phyloP scores from a whole-genome alignment of 2,797 vertebrate species.

The Avahi laniger region DNA sequence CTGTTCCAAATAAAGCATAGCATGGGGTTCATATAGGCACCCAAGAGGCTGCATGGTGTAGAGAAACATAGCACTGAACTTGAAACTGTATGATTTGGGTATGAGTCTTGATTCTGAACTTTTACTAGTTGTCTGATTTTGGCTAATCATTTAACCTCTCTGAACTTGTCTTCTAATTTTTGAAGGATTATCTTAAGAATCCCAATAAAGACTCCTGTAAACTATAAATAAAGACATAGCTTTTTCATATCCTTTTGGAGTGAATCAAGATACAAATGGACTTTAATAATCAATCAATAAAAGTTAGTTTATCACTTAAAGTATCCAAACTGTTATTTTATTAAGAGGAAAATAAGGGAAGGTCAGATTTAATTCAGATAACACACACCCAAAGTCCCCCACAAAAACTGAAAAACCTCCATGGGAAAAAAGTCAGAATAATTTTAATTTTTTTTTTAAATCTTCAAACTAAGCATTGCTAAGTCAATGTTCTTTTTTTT shows the following conservation, averaged over 20 bases:
- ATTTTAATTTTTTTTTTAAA: background rate
- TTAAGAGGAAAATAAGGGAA: constrained; percentile 5
- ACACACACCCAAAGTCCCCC: background rate
- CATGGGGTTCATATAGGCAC: background rate
- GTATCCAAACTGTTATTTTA: background rate
- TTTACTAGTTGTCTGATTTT: background rate
- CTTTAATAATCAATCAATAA: constrained; percentile 29
- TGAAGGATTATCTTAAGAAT: background rate
- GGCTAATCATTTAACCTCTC: background rate
- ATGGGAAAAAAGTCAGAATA: background rate
- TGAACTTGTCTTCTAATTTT: background rate
- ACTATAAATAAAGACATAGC: background rate
- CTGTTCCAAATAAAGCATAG: background rate
- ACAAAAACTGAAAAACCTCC: constrained; percentile 21
- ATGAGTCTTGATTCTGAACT: background rate
- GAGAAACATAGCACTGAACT: background rate
- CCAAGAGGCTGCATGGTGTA: background rate
- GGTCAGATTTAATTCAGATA: background rate
- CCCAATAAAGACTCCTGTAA: background rate
- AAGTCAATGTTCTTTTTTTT: background rate
- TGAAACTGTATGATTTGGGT: background rate
- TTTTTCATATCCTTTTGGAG: background rate
- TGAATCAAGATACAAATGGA: background rate
- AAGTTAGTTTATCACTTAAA: background rate
- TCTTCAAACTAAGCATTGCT: background rate